Evolutionary conservation across 1,140 invertebrate genomes (phyloP), one percentile per base, ranked within the genome.

Genomic region (Acromyrmex echinatior): DNA sequence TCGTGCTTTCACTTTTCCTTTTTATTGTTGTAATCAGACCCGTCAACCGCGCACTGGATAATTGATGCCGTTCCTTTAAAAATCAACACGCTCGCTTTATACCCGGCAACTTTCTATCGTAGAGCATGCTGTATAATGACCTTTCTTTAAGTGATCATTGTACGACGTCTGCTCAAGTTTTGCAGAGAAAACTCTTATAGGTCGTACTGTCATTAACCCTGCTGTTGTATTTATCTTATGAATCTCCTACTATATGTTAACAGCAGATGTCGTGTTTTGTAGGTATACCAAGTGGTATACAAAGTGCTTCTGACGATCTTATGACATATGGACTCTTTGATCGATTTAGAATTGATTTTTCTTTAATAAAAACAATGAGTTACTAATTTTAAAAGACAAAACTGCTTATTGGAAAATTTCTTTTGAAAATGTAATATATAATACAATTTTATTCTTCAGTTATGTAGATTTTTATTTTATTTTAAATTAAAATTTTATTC

Each of bases 1-100:
- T 74, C 58, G 14, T 62, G 45, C 80, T 84, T 84, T 84, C 80
- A 84, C 80, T 70, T 49, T 49, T 84, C 56, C 80, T 74, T 84
- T 76, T 74, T 76, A 76, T 49, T 70, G 14, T 12, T 39, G 56
- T 62, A 74, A 82, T 82, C 56, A 39, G 56, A 76, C 12, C 70
- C 63, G 65, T 25, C 45, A 51, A 31, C 65, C 53, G 68, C 25
- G 56, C 25, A 51, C 56, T 31, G 70, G 80, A 84, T 76, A 76
- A 84, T 76, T 49, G 80, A 76, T 35, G 70, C 21, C 28, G 70
- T 12, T 62, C 53, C 18, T 62, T 28, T 49, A 84, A 76, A 84
- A 51, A 84, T 76, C 56, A 14, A 81, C 70, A 63, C 56, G 58
- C 80, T 82, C 66, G 31, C 35, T 74, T 62, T 60, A 62, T 39